Evolutionary conservation across 2,888 invertebrate genomes (phyloP).

Genomic region (Eucera pruinosa): DNA sequence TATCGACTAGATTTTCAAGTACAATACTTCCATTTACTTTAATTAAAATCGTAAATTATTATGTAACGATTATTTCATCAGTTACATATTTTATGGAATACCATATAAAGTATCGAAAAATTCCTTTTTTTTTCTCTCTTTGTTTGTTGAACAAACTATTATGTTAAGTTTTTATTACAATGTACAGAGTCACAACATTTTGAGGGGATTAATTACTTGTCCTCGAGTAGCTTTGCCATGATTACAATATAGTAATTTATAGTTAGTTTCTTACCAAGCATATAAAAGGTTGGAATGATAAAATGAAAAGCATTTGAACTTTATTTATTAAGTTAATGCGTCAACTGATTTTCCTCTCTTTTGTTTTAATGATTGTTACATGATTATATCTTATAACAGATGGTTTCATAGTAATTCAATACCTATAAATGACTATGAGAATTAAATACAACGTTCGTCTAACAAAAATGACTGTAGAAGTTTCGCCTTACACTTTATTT

Average conservation of each 20-base stretch:
- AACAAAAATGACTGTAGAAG: conserved; percentile 13
- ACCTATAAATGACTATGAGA: conserved; percentile 31
- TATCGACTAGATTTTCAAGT: neutral
- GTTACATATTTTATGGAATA: too few species aligned
- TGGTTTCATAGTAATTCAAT: conserved; percentile 35
- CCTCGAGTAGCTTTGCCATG: neutral
- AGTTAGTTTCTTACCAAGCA: conserved; percentile 30
- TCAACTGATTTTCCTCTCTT: conserved; percentile 28
- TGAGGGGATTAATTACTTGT: neutral
- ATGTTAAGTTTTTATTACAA: neutral
- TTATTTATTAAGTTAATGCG: conserved; percentile 42
- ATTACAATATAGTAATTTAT: conserved; percentile 10
- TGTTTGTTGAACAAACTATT: too few species aligned
- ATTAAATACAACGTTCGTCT: conserved; percentile 42
- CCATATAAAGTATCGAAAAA: neutral
- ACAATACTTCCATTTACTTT: neutral
- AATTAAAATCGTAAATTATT: too few species aligned
- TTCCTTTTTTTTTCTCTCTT: neutral
- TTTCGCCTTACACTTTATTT: conserved; percentile 12
- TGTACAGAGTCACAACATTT: neutral
- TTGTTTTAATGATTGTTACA: conserved; percentile 31
- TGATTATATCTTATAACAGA: conserved; percentile 40
- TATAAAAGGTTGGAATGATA: conserved; percentile 26
- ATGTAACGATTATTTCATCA: too few species aligned
- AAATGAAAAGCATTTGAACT: conserved; percentile 33